Conservation (phyloP, 2,888 invertebrate species). For the Tuta absoluta region DNA sequence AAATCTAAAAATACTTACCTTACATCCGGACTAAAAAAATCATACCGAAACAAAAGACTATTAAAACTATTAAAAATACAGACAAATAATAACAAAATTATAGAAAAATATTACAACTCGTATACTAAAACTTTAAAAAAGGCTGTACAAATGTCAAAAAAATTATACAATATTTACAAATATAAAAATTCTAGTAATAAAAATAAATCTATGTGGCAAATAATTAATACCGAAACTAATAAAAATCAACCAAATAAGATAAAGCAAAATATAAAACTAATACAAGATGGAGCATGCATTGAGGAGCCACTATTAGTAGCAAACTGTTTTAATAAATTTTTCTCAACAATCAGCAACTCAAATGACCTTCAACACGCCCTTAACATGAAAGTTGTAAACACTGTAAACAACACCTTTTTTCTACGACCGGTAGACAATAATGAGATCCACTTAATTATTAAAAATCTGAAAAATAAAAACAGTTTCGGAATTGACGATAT, state of each 20-base stretch:
- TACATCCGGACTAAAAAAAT: constrained; percentile 21
- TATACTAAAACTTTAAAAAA: constrained; percentile 29
- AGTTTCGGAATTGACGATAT: constrained; percentile 30
- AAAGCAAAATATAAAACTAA: constrained; percentile 17
- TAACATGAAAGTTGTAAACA: not conserved
- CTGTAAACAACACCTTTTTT: not conserved
- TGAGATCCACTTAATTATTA: constrained; percentile 22
- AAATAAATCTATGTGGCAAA: constrained; percentile 30
- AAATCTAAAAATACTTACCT: constrained; percentile 16
- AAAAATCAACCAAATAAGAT: constrained; percentile 17
- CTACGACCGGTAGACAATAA: constrained; percentile 25
- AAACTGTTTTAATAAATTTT: constrained; percentile 30
- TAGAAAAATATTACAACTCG: constrained; percentile 13
- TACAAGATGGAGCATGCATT: not conserved
- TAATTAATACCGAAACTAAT: constrained; percentile 23
- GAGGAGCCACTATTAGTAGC: constrained; percentile 26
- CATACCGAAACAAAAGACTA: constrained; percentile 27
- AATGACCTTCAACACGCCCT: no score
- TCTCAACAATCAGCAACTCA: constrained; percentile 26
- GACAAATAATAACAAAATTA: constrained; percentile 22
- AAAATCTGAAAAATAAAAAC: constrained; percentile 31
- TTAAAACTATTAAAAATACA: constrained; percentile 24
- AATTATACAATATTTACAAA: constrained; percentile 25
- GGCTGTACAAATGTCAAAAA: constrained; percentile 22
- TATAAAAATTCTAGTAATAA: constrained; percentile 28